Percentiles rank a stretch among this genome's conserved stretches.
phyloP scores from a whole-genome alignment of 2,797 vertebrate genomes.

The Coregonus ussuriensis region DNA sequence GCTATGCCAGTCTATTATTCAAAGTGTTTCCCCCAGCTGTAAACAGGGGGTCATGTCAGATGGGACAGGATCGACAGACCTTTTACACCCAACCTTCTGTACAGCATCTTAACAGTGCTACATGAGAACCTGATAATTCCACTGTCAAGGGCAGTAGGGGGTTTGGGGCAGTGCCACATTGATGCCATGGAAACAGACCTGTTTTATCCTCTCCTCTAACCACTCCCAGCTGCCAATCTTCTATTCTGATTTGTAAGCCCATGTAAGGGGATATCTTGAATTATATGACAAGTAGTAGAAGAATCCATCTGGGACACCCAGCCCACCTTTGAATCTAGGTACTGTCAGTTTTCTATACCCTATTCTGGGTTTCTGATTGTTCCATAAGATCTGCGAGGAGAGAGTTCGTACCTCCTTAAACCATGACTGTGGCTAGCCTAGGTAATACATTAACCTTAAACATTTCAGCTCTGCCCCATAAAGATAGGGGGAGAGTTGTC shows the following conservation, averaged over 20 bases:
- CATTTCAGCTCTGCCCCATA: slow-evolving; percentile 8
- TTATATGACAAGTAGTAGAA: slow-evolving; percentile 12
- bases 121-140: too few species aligned
- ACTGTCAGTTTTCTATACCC: too few species aligned
- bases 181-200: too few species aligned
- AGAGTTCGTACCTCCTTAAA: slow-evolving; percentile 12
- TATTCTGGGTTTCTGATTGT: too few species aligned
- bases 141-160: too few species aligned
- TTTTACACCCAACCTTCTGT: slow-evolving; percentile 3
- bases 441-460: slow-evolving; percentile 3
- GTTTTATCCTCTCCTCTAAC: too few species aligned
- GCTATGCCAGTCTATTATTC: too few species aligned
- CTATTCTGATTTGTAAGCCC: not conserved
- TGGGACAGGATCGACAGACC: slow-evolving; percentile 16
- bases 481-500: not conserved
- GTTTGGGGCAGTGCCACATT: too few species aligned
- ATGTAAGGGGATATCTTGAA: not conserved
- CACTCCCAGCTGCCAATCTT: too few species aligned
- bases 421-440: slow-evolving; percentile 2
- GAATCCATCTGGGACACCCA: not conserved
- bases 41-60: slow-evolving; percentile 7
- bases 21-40: not conserved
- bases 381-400: not conserved
- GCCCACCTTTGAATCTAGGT: too few species aligned
- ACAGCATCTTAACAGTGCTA: slow-evolving; percentile 8